Percentiles rank a stretch among this genome's conserved stretches.
phyloP scores from a whole-genome alignment of 2,113 vertebrate species.

The Vulpes lagopus region DNA sequence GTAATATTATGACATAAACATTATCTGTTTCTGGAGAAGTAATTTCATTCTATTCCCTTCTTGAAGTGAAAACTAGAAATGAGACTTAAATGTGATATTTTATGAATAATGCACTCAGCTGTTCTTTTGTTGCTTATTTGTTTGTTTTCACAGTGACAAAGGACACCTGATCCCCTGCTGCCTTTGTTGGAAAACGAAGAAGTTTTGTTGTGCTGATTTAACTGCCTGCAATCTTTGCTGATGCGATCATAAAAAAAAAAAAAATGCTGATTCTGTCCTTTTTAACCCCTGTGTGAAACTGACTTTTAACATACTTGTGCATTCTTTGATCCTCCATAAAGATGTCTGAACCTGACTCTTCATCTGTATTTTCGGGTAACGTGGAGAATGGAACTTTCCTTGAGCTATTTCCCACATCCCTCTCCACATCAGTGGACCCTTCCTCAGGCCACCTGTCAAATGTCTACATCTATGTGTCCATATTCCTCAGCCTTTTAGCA shows the following conservation, averaged over 20 bases:
- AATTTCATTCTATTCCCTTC: background rate
- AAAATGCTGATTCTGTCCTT: background rate
- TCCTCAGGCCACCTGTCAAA: constrained; percentile 89
- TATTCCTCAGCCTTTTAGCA: constrained; percentile 96
- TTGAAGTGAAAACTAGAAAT: background rate
- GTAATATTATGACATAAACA: constrained; percentile 41
- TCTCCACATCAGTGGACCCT: constrained; percentile 92
- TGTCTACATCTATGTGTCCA: constrained; percentile 96
- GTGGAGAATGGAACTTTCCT: constrained; percentile 93
- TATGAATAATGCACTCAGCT: constrained; percentile 10
- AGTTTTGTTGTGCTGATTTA: background rate
- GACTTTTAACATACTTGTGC: background rate
- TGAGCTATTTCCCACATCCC: constrained; percentile 92
- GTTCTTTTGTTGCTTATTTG: background rate
- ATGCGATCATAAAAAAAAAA: fast-evolving
- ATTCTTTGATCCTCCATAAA: background rate
- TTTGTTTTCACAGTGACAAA: constrained; percentile 48
- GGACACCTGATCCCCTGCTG: background rate
- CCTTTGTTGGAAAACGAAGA: constrained; percentile 54
- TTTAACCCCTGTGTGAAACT: constrained; percentile 62
- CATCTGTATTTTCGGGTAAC: constrained; percentile 83
- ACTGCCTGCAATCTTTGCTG: background rate
- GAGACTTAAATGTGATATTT: background rate
- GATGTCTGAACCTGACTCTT: constrained; percentile 86
- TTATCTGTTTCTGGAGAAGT: background rate